These are phyloP conservation scores for Tachysurus vachellii DNA, from an alignment of 2,113 vertebrate genomes.

Conservation along the genomic window DNA sequence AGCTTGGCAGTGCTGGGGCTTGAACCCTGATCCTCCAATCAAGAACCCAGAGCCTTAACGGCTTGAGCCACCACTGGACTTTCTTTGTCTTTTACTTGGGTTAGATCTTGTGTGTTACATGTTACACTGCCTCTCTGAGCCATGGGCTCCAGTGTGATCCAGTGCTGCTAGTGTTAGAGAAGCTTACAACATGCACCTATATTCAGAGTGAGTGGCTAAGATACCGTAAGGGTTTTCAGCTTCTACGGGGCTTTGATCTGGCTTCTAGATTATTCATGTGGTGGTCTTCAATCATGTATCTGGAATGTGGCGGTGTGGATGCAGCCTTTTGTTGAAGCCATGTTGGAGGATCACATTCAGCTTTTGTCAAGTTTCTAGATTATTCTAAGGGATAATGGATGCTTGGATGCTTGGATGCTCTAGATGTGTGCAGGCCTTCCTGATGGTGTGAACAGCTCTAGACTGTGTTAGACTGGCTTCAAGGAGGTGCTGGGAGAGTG, in stretches of 20 bases:
- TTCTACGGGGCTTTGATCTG: background rate
- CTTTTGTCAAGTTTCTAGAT: background rate
- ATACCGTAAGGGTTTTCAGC: background rate
- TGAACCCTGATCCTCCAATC: too few relatives aligned
- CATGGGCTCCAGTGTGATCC: background rate
- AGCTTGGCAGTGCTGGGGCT: too few relatives aligned
- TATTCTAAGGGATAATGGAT: background rate
- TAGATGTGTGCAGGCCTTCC: background rate
- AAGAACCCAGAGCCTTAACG: too few relatives aligned
- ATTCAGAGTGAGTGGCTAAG: background rate
- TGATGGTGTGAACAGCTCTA: background rate
- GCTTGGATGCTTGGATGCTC: background rate
- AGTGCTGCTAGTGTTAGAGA: background rate
- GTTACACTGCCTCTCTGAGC: background rate
- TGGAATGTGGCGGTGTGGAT: background rate
- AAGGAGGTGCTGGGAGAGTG: too few relatives aligned
- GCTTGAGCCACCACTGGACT: background rate
- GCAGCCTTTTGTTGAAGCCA: background rate
- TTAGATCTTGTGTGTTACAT: background rate
- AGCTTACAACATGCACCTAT: background rate
- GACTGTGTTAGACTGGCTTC: too few relatives aligned
- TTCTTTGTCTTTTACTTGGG: background rate
- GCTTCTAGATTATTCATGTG: background rate
- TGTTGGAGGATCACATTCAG: background rate
- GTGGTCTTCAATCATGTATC: background rate